These are phyloP conservation scores for Ammospiza maritima DNA, from an alignment of 2,797 vertebrate species.

Conservation along the genomic window DNA sequence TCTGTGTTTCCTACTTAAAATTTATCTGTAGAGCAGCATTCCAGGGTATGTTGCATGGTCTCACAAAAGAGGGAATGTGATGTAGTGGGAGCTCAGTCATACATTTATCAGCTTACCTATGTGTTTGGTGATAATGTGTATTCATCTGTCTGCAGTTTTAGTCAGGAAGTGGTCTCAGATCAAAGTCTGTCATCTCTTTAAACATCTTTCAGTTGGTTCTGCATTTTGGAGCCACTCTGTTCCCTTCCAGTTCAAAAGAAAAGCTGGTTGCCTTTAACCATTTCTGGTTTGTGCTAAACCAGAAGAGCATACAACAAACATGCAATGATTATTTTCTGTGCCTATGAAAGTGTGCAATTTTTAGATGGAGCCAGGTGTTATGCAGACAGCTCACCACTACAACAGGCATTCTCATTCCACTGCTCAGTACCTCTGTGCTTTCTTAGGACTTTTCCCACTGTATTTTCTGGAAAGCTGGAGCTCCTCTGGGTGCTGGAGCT, in stretches of 20 bases:
- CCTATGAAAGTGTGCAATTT: neutral
- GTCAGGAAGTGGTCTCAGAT: conserved; percentile 11
- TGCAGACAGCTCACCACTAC: neutral
- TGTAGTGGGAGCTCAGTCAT: neutral
- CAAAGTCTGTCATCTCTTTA: conserved; percentile 14
- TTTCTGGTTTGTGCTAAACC: neutral
- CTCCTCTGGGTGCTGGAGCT: neutral
- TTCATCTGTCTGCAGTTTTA: neutral
- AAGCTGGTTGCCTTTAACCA: neutral
- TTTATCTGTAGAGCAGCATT: neutral
- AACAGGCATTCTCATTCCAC: neutral
- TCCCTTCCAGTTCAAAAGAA: neutral
- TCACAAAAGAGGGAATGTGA: neutral
- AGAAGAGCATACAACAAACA: neutral
- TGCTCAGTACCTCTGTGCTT: neutral
- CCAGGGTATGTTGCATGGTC: neutral
- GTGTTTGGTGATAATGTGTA: neutral
- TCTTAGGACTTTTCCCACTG: neutral
- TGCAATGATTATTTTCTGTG: neutral
- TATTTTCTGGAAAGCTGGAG: neutral
- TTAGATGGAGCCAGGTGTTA: neutral
- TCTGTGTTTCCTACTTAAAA: neutral
- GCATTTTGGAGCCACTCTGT: neutral
- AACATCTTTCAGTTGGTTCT: neutral
- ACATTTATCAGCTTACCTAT: neutral